Evolutionary conservation across 2,113 vertebrate genomes (phyloP), one percentile per base, ranked within the genome.

Genomic region (Amphilophus citrinellus): DNA sequence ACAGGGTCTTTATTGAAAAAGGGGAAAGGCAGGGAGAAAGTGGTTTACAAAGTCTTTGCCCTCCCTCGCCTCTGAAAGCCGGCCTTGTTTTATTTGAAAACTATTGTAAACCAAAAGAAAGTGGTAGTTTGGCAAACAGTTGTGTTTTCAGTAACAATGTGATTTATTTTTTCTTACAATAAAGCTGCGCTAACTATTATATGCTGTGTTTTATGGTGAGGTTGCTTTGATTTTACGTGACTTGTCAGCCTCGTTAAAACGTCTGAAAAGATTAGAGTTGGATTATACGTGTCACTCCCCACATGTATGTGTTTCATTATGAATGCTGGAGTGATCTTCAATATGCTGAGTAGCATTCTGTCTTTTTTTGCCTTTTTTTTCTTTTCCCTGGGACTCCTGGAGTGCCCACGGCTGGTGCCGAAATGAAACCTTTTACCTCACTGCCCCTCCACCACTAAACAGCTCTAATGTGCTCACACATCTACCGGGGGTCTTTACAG

Each of bases 191-290:
- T 88, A 87, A 91, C 84, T 86, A 90, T 92, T 87, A 91, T 71
- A 79, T 87, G 89, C 44, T 77, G 82, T 73, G 85, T 76, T 94
- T 95, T 92, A 93, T 83, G 84, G 79, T 14, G 75, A 84, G 76
- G 85, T 84, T 91, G 39, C 86, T 94, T 94, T 94, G 91, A 93
- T 94, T 96, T 95, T 84, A 93, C 39, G 65, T 85, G 91, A 92
- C 87, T 89, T 91, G 93, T 94, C 91, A 91, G 92, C 82, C 90
- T 91, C 66, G 89, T 95, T 92, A 95, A 93, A 95, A 93, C 2
- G 87, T 93, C 92, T 86, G 83, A 87, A 90, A 89, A 90, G 91
- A 93, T 94, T 93, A 92, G 76, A 84, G 53, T 73, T 18, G 79
- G 80, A 92, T 93, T 91, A 88, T 80, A 61, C 39, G 85, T 89